phyloP scores from a whole-genome alignment of 2,113 vertebrate species.

The Onychostoma macrolepis region DNA sequence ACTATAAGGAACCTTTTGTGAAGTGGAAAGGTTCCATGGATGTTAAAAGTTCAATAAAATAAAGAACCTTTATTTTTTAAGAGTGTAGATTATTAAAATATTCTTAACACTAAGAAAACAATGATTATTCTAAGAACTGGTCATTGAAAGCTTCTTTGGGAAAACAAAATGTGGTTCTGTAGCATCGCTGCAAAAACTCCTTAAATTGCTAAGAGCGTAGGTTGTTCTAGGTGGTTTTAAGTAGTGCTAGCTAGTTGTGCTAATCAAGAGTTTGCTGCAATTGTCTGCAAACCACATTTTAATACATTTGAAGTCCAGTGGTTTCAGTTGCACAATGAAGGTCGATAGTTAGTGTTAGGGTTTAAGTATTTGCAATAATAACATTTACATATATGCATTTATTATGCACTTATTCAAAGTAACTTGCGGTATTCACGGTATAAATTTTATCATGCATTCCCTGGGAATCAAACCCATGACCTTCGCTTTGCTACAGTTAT shows the following conservation, averaged over 20 bases:
- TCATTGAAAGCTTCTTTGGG: too few species aligned
- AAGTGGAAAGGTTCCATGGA: too few species aligned
- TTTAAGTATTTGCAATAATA: neutral
- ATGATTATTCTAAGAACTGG: too few species aligned
- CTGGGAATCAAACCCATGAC: neutral
- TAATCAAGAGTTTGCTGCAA: too few species aligned
- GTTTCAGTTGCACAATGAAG: neutral
- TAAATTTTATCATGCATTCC: neutral
- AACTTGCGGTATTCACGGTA: neutral
- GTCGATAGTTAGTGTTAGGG: neutral
- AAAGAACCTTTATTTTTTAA: neutral
- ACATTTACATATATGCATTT: neutral
- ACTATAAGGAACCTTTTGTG: too few species aligned
- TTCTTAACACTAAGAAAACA: too few species aligned
- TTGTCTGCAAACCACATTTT: neutral
- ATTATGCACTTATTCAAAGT: neutral
- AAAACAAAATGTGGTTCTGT: too few species aligned
- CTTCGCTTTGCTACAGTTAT: neutral
- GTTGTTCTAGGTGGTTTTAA: neutral
- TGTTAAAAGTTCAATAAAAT: neutral
- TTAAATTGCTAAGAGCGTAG: neutral
- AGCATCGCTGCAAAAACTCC: neutral
- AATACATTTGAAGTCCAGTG: neutral
- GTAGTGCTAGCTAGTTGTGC: neutral
- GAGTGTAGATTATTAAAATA: neutral